These are phyloP conservation scores for Caenorhabditis sp. DNA, from an alignment of 2,888 invertebrate species.

Conservation along the genomic window DNA sequence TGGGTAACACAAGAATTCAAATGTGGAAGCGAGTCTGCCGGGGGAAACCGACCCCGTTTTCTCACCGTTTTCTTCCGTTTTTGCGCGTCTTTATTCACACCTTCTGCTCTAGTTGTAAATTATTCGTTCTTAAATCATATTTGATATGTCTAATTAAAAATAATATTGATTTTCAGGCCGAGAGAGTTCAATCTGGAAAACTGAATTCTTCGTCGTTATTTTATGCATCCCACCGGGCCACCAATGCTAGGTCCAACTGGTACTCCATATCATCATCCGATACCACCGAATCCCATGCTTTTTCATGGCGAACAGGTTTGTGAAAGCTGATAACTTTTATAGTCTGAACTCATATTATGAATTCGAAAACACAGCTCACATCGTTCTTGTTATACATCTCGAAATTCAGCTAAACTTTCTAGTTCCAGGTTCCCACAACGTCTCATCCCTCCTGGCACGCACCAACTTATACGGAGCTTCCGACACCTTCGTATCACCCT, in stretches of 20 bases:
- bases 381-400: no score
- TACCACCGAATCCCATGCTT: constrained; percentile 35
- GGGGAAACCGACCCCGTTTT: neutral
- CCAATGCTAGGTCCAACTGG: constrained; percentile 38
- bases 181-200: neutral
- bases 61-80: constrained; percentile 3
- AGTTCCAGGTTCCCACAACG: constrained; percentile 55
- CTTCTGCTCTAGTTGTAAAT: neutral
- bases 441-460: constrained; percentile 59
- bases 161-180: constrained; percentile 13
- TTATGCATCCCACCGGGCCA: constrained; percentile 31
- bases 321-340: neutral
- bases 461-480: constrained; percentile 18
- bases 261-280: constrained; percentile 30
- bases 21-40: constrained; percentile 32
- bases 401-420: neutral
- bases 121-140: neutral
- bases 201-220: constrained; percentile 5
- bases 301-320: constrained; percentile 48
- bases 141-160: no score
- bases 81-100: constrained; percentile 7
- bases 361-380: no score
- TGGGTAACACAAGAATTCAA: constrained; percentile 68
- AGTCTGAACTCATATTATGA: no score
- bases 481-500: constrained; percentile 33